Base-by-base conservation (phyloP, 2,797 vertebrate species). In the Macroramphosus scolopax region DNA sequence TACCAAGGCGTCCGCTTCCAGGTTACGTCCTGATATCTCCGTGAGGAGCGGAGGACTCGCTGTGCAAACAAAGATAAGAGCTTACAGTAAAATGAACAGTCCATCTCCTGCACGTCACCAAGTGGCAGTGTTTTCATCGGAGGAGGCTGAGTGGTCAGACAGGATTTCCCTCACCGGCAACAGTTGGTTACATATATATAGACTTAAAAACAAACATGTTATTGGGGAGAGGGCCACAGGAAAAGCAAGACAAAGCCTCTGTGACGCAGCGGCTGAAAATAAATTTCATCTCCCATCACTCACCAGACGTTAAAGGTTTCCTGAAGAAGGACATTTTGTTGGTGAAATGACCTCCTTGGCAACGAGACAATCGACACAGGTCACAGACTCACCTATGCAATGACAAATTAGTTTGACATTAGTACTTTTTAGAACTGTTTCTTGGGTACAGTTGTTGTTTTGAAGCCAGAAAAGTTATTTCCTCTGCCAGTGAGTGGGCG, bases 111-210 rank as follows among this genome's bases (percentile, higher is more conserved):
- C 45, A 77, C 72, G 74, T 87, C 82, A 85, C 48, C 2, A 35
- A 60, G 60, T 42, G 72, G 55, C 46, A 26, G 31, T 80, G 72
- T 78, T 84, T 80, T 72, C 62, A 75, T 76, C 69, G 46, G 28
- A 60, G 50, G 16, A 24, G 56, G 48, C 63, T 46, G 20, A 80
- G 64, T 72, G 75, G 77, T 81, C 68, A 57, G 43, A 76, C 84
- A 87, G 87, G 86, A 87, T 87, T 84, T 88, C 84, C 87, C 70
- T 61, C 68, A 53, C 38, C 41, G 52, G 72, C 57, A 86, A 77
- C 77, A 63, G 52, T 83, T 38, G 75, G 61, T 62, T 53, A 62
- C 75, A 65, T 68, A 84, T 86, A 85, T 81, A 84, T 64, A 80
- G 66, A 70, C 55, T 58, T 56, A 64, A 73, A 87, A 79, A 87